Conservation (phyloP, 2,113 vertebrate genomes). For the Pipa parva region DNA sequence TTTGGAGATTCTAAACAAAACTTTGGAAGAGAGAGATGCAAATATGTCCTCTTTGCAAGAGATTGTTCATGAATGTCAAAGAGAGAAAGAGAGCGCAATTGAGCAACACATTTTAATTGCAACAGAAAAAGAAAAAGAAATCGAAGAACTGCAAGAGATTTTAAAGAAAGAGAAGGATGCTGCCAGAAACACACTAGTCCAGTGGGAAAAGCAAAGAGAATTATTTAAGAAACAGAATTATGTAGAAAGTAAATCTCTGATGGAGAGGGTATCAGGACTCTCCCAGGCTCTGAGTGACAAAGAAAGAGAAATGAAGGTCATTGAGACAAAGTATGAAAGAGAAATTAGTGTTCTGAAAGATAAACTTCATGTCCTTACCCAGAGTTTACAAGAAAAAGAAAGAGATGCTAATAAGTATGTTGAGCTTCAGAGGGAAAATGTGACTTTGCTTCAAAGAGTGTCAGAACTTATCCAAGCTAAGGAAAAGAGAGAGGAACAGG, state of each 20-base stretch:
- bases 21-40: constrained; percentile 4
- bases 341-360: neutral
- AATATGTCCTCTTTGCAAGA: neutral
- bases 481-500: constrained; percentile 21
- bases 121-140: constrained; percentile 1
- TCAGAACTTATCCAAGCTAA: neutral
- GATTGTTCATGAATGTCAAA: neutral
- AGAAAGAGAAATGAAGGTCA: neutral
- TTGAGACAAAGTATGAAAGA: constrained; percentile 3
- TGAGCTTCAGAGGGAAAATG: neutral
- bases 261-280: neutral
- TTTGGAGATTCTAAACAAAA: neutral
- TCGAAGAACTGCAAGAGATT: neutral
- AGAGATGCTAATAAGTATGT: constrained; percentile 30
- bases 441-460: neutral
- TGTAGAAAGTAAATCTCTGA: constrained; percentile 21
- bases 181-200: neutral
- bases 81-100: neutral
- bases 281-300: constrained; percentile 17
- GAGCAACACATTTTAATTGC: neutral
- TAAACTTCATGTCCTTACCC: neutral
- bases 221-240: neutral
- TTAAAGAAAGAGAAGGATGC: neutral
- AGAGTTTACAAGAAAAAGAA: constrained; percentile 4
- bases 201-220: neutral